Evolutionary conservation across 2,113 vertebrate species (phyloP).

Genomic region (Scopus umbretta): DNA sequence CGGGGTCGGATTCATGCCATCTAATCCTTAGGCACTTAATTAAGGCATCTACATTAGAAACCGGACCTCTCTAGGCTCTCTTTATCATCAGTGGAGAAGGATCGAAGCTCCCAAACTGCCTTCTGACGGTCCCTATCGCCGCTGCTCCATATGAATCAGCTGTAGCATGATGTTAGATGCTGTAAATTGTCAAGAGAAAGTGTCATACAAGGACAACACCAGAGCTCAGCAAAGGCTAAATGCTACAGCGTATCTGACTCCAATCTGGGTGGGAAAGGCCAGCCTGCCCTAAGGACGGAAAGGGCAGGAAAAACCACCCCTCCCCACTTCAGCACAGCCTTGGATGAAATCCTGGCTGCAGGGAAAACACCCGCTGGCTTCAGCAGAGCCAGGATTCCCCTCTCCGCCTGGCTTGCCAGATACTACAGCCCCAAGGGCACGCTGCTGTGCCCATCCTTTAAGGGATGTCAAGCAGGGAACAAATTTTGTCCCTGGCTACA

Average conservation of each 20-base stretch:
- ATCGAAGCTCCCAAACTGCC: background rate
- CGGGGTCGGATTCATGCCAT: background rate
- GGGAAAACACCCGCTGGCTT: background rate
- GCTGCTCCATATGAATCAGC: background rate
- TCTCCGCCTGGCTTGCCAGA: background rate
- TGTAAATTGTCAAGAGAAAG: background rate
- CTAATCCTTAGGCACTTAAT: background rate
- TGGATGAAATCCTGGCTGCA: background rate
- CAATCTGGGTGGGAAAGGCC: background rate
- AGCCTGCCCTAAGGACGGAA: background rate
- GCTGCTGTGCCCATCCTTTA: background rate
- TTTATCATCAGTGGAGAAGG: background rate
- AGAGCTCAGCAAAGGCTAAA: background rate
- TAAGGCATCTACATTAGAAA: background rate
- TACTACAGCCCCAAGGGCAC: accelerated
- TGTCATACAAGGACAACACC: background rate
- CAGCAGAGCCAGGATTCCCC: background rate
- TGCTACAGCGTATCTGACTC: background rate
- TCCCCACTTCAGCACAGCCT: background rate
- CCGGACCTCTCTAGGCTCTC: background rate
- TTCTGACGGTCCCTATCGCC: background rate
- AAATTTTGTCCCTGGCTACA: background rate
- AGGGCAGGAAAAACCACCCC: background rate
- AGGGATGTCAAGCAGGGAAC: background rate
- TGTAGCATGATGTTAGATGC: background rate